These are phyloP conservation scores for Ectemnius cavifrons DNA, from an alignment of 2,888 invertebrate genomes.

Conservation along the genomic window DNA sequence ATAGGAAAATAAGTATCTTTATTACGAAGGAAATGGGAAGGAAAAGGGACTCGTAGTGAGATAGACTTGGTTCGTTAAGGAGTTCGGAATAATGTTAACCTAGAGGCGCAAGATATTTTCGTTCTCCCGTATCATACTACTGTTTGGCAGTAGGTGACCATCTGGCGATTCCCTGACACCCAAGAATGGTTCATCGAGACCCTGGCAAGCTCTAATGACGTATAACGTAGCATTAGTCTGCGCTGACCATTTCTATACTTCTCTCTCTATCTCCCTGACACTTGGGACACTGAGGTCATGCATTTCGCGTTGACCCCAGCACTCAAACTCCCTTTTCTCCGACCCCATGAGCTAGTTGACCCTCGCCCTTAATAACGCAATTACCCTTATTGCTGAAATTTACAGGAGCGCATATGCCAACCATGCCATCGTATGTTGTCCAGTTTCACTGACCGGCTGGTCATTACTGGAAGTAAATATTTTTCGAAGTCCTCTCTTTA, in stretches of 20 bases:
- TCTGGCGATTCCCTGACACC: slow-evolving; percentile 76
- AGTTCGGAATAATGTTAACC: slow-evolving; percentile 17
- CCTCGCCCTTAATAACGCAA: slow-evolving; percentile 74
- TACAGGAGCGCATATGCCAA: slow-evolving; percentile 69
- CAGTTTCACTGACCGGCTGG: background rate
- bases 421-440: slow-evolving; percentile 20
- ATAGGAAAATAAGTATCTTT: no score
- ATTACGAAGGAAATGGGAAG: no score
- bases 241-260: slow-evolving; percentile 62
- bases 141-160: slow-evolving; percentile 67
- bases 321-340: slow-evolving; percentile 41
- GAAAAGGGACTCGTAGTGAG: background rate
- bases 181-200: slow-evolving; percentile 63
- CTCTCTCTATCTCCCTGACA: slow-evolving; percentile 59
- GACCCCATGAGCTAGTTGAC: slow-evolving; percentile 54
- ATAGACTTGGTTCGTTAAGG: slow-evolving; percentile 14
- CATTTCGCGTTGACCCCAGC: slow-evolving; percentile 64
- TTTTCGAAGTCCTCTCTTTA: no score
- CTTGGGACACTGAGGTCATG: slow-evolving; percentile 70
- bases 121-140: slow-evolving; percentile 44
- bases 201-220: slow-evolving; percentile 73
- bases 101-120: slow-evolving; percentile 38
- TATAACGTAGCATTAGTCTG: slow-evolving; percentile 70
- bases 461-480: no score
- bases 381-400: slow-evolving; percentile 75